phyloP scores from a whole-genome alignment of 2,113 vertebrate species.

The Pseudorectes ferrugineus region DNA sequence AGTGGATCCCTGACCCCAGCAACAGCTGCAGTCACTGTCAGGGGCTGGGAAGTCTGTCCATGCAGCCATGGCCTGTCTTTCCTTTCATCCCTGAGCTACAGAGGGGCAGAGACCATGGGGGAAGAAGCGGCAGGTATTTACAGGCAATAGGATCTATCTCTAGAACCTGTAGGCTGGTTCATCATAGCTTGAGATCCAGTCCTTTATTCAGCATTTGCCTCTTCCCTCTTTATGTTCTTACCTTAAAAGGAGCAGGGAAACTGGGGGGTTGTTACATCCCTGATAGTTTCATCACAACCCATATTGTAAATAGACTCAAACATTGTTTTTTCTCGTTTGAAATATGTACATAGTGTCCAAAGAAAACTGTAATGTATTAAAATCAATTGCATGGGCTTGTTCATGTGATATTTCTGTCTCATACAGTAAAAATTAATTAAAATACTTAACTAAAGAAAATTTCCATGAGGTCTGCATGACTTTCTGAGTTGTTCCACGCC shows the following conservation, averaged over 20 bases:
- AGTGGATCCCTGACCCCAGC: neutral
- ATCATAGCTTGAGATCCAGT: neutral
- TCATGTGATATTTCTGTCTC: neutral
- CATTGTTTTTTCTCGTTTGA: neutral
- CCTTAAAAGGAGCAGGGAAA: neutral
- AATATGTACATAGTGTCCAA: accelerated
- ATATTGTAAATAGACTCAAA: neutral
- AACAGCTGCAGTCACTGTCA: neutral
- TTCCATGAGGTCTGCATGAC: neutral
- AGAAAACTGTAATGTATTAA: neutral
- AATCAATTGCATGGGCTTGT: neutral
- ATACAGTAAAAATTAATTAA: neutral
- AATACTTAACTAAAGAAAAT: neutral
- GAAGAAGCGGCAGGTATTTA: neutral
- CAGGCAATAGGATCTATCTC: neutral
- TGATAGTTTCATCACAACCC: neutral
- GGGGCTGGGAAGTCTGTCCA: neutral
- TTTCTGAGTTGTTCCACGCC: neutral
- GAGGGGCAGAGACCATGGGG: neutral
- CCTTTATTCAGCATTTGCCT: neutral
- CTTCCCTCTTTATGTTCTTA: neutral
- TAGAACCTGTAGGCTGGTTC: neutral
- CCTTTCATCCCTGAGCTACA: neutral
- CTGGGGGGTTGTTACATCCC: neutral
- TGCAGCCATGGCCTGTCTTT: neutral